Conservation (phyloP, 2,888 invertebrate genomes). For the Arrhopalites spinosus region DNA sequence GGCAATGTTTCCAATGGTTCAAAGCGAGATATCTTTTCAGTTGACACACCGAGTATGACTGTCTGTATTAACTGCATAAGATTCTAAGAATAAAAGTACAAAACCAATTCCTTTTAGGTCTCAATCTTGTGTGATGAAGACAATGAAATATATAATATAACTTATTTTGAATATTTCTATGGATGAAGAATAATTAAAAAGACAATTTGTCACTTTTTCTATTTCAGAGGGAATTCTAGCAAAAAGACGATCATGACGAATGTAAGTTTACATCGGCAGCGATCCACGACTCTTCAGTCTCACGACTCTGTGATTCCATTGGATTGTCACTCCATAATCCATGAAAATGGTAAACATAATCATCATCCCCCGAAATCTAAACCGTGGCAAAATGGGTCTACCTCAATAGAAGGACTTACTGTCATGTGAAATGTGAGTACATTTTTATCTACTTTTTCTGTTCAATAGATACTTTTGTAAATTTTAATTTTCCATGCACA, state of each 20-base stretch:
- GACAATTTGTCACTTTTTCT: not conserved
- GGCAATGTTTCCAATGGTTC: not conserved
- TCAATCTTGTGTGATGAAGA: no score
- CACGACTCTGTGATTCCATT: constrained; percentile 13
- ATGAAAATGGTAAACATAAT: constrained; percentile 13
- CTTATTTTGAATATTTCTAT: no score
- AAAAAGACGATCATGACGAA: constrained; percentile 53
- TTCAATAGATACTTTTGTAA: no score
- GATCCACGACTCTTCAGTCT: constrained; percentile 36
- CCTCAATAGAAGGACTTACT: not conserved
- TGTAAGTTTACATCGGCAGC: constrained; percentile 50
- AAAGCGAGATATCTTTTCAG: no score
- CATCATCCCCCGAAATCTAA: constrained; percentile 2
- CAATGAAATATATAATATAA: no score
- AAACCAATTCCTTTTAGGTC: no score
- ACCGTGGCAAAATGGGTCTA: constrained; percentile 22
- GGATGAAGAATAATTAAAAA: not conserved
- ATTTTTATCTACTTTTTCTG: not conserved
- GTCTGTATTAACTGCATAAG: no score
- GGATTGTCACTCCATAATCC: constrained; percentile 21
- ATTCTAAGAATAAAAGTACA: no score
- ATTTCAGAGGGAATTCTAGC: constrained; percentile 51
- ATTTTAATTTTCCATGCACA: no score
- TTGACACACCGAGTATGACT: no score
- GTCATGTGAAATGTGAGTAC: constrained; percentile 11